Evolutionary conservation across 2,113 vertebrate genomes (phyloP).

Genomic region (Oceanodroma tethys): DNA sequence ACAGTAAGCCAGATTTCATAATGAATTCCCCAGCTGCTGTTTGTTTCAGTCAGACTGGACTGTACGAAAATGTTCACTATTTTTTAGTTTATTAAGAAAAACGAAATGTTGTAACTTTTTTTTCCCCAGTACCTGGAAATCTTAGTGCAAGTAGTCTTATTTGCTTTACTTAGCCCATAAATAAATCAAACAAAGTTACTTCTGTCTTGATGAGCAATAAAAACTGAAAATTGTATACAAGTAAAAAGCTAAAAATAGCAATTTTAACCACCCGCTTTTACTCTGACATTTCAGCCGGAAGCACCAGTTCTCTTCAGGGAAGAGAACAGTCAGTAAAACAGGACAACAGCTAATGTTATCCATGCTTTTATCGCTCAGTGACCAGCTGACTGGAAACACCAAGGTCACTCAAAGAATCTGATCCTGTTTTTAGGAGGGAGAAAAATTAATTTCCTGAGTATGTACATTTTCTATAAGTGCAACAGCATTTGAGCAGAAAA

Average conservation of each 20-base stretch:
- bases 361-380: slow-evolving; percentile 48
- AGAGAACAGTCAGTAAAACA: slow-evolving; percentile 52
- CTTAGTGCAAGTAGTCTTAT: not conserved
- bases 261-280: not conserved
- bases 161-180: not conserved
- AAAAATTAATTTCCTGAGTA: slow-evolving; percentile 1
- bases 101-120: not conserved
- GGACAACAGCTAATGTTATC: slow-evolving; percentile 7
- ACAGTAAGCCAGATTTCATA: not conserved
- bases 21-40: not conserved
- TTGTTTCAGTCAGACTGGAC: not conserved
- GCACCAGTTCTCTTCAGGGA: slow-evolving; percentile 32
- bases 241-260: slow-evolving; percentile 31
- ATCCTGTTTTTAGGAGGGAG: not conserved
- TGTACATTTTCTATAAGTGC: not conserved
- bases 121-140: not conserved
- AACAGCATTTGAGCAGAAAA: slow-evolving; percentile 19
- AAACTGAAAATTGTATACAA: not conserved
- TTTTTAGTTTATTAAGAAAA: not conserved
- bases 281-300: slow-evolving; percentile 59
- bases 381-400: slow-evolving; percentile 10
- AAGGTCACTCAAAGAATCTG: slow-evolving; percentile 15
- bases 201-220: slow-evolving; percentile 33
- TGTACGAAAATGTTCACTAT: not conserved
- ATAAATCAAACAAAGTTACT: not conserved